Evolutionary conservation across 2,113 vertebrate species (phyloP).

Genomic region (Ursus arctos): DNA sequence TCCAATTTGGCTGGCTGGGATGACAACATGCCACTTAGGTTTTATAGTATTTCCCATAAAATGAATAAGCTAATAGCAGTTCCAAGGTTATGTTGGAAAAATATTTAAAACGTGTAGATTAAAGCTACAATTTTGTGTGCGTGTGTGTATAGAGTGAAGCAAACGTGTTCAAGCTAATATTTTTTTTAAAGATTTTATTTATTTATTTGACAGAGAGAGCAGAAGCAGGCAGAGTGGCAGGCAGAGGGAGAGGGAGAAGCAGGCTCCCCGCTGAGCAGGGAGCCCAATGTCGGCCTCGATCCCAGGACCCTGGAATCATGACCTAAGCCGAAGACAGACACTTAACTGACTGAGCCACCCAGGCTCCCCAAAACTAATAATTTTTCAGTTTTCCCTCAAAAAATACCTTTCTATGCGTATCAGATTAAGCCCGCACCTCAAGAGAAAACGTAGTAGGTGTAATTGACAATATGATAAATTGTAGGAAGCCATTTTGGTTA

Average conservation of each 20-base stretch:
- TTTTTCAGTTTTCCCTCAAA: not conserved
- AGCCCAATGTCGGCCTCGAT: too few relatives aligned
- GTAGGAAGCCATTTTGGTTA: not conserved
- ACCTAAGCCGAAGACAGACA: too few relatives aligned
- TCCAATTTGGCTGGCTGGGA: not conserved
- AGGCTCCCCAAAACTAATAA: too few relatives aligned
- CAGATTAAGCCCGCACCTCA: not conserved
- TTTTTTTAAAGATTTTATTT: not conserved
- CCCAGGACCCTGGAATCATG: too few relatives aligned
- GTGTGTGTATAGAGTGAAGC: not conserved
- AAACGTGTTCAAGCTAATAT: not conserved
- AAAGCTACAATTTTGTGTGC: constrained; percentile 7
- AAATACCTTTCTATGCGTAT: not conserved
- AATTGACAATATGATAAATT: constrained; percentile 19
- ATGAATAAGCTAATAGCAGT: not conserved
- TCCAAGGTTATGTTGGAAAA: constrained; percentile 46
- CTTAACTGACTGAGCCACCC: too few relatives aligned
- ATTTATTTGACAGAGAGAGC: too few relatives aligned
- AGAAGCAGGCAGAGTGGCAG: too few relatives aligned
- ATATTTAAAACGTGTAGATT: not conserved
- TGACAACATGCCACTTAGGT: not conserved
- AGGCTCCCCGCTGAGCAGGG: too few relatives aligned
- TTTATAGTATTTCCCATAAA: constrained; percentile 11
- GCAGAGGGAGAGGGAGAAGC: too few relatives aligned
- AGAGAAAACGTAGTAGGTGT: not conserved